Base-by-base conservation (phyloP, 2,888 invertebrate species). In the Spicauda simplicius region DNA sequence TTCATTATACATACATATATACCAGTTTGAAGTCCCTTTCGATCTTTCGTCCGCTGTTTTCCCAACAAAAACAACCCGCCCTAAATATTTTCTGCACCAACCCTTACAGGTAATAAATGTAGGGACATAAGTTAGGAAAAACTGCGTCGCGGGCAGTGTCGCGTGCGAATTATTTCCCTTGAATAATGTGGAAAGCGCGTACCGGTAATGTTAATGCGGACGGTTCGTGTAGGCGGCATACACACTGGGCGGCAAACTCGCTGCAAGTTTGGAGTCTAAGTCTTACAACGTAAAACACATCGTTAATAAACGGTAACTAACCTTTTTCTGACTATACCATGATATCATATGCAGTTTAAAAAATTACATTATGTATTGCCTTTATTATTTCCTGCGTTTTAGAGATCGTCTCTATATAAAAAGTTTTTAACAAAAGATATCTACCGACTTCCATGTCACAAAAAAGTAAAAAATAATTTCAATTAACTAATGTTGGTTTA, bases 121-220 rank as follows among this genome's bases (percentile, higher is more conserved):
- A 48, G 20, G 71, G 68, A 19, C 56, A 50, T 56, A 56, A 67
- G 69, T 68, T 66, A 70, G 73, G 56, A 50, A 70, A 66, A 62
- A 61, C 53, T 60, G 25, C 30, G 48, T 54, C 45, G 45, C 56
- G 59, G 59, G 54, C 59, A 20, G 50, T 62, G 56, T 70, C 61
- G 68, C 69, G 64, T 70, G 71, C 58, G 68, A 70, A 45, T 45
- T 45, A 73, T 73, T 70, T 73, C 71, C 74, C 72, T 74, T 79
- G 76, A 84, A 82, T 80, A 83, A 80, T 81, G 73, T 45, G 45
- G 45, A 45, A 81, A 80, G 77, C 73, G 72, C 75, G 76, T 76
- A 76, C 73, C n/a, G 73, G 73, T 74, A 81, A 81, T 83, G 80
- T 80, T 80, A 83, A 83, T 82, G 73, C 64, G 72, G 61, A 53